These are phyloP conservation scores for Marisa cornuarietis DNA, from an alignment of 1,140 invertebrate genomes.

Conservation along the genomic window DNA sequence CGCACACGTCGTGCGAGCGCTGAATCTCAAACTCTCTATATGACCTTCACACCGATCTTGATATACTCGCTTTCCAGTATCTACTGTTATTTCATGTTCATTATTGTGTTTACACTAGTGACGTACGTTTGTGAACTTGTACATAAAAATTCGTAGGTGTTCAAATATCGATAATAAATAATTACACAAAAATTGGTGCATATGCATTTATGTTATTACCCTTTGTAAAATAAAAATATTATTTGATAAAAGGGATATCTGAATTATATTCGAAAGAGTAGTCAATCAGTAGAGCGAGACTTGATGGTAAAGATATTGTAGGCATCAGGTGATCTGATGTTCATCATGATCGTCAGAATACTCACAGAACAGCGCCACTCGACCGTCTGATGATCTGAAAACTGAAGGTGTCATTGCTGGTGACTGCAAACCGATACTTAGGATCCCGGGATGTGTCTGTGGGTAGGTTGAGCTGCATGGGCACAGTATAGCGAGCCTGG, in stretches of 20 bases:
- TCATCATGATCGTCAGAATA: constrained; percentile 72
- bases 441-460: constrained; percentile 1
- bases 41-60: too few relatives aligned
- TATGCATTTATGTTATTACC: not conserved
- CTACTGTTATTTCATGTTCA: too few relatives aligned
- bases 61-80: too few relatives aligned
- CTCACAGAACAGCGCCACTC: constrained; percentile 58
- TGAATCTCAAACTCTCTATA: too few relatives aligned
- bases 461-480: constrained; percentile 34
- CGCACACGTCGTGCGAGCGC: too few relatives aligned
- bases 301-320: too few relatives aligned
- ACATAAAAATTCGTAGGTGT: too few relatives aligned
- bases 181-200: too few relatives aligned
- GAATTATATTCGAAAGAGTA: not conserved
- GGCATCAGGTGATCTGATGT: not conserved
- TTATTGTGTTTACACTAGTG: too few relatives aligned
- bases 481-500: constrained; percentile 50
- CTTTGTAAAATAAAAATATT: not conserved
- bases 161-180: too few relatives aligned
- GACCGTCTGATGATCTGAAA: constrained; percentile 55
- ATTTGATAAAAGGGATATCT: not conserved
- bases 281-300: not conserved
- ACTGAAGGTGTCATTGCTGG: constrained; percentile 50
- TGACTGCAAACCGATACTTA: constrained; percentile 47
- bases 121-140: too few relatives aligned